Percentiles rank a stretch among this genome's conserved stretches.
Evolutionary conservation across 2,888 invertebrate genomes (phyloP).

Genomic region (Disparrhopalites patrizii): DNA sequence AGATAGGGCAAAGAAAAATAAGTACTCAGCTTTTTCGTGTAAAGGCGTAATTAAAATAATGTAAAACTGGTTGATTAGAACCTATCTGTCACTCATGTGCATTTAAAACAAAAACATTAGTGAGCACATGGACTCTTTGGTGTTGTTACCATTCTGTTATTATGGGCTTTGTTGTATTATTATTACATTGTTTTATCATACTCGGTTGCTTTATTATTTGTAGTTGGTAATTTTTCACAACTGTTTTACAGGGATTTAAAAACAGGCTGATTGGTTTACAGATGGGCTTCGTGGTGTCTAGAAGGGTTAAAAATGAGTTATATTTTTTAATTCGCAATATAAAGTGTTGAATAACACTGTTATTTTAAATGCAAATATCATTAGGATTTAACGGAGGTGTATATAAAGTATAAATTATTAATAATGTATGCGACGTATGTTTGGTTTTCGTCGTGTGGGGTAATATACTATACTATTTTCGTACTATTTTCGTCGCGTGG

Average conservation of each 20-base stretch:
- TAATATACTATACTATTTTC: neutral
- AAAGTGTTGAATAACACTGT: neutral
- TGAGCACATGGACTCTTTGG: neutral
- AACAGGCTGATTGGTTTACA: neutral
- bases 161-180: slow-evolving; percentile 24
- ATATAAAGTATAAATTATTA: neutral
- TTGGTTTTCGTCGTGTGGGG: neutral
- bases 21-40: neutral
- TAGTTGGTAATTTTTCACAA: slow-evolving; percentile 7
- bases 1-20: too few relatives aligned
- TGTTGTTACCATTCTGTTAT: slow-evolving; percentile 27
- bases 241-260: neutral
- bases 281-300: neutral
- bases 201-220: slow-evolving; percentile 11
- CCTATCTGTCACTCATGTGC: neutral
- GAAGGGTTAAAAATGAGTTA: too few relatives aligned
- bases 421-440: neutral
- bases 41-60: neutral
- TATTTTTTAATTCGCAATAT: neutral
- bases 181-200: slow-evolving; percentile 12
- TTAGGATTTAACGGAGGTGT: neutral
- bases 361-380: neutral
- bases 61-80: neutral
- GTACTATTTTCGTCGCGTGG: too few relatives aligned
- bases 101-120: neutral